phyloP scores from a whole-genome alignment of 2,113 vertebrate species.

The Heterochromis multidens region DNA sequence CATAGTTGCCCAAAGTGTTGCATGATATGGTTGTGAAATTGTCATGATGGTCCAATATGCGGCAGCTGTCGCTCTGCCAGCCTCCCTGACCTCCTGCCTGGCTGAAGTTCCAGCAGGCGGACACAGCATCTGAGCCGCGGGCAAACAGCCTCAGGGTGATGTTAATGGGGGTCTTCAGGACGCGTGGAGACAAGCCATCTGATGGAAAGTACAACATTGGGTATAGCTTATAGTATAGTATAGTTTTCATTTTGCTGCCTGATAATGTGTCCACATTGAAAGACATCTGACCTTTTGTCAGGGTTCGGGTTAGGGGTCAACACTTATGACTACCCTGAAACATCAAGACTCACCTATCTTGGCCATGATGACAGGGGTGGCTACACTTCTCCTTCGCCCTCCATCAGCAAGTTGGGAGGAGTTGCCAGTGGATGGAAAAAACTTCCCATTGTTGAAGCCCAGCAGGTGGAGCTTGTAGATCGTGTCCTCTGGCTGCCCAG shows the following conservation, averaged over 20 bases:
- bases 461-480: slow-evolving; percentile 91
- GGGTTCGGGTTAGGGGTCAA: accelerated
- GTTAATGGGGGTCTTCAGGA: slow-evolving; percentile 81
- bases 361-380: slow-evolving; percentile 91
- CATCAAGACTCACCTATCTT: slow-evolving; percentile 82
- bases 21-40: slow-evolving; percentile 94
- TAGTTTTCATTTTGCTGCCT: neutral
- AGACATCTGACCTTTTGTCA: neutral
- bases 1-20: slow-evolving; percentile 90
- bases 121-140: slow-evolving; percentile 85
- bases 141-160: slow-evolving; percentile 87
- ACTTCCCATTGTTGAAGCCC: slow-evolving; percentile 94
- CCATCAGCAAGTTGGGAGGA: slow-evolving; percentile 83
- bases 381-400: slow-evolving; percentile 88
- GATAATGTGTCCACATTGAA: neutral
- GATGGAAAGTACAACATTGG: neutral
- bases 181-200: slow-evolving; percentile 80
- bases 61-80: slow-evolving; percentile 91
- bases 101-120: slow-evolving; percentile 91
- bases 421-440: slow-evolving; percentile 93
- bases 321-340: neutral
- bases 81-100: slow-evolving; percentile 87
- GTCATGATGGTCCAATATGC: slow-evolving; percentile 85
- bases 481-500: slow-evolving; percentile 79
- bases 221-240: no score